Base-by-base conservation (phyloP, 2,888 invertebrate species). In the Eurois occulta region DNA sequence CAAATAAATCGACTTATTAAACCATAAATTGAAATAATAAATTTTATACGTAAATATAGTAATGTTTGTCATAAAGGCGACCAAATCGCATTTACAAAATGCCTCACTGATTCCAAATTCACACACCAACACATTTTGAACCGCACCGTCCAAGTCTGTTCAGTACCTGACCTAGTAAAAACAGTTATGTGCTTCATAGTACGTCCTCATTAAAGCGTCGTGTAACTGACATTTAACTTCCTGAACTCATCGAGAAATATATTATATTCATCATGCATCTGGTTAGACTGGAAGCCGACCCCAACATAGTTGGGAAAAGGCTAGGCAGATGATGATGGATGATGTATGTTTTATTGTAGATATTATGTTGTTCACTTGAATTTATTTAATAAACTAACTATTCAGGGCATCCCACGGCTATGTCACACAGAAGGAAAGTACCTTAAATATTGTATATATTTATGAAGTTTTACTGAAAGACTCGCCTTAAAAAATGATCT, bases 191-290 rank as follows among this genome's bases (percentile, higher is more conserved):
- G 52, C 64, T 60, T 72, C 70, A 81, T 85, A 85, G 78, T 86
- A 55, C 11, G 69, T 52, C 64, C 32, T 48, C 52, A 64, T 52
- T 41, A 67, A 71, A 72, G 68, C 84, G 70, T 71, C 58, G 65
- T 88, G 88, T 62, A 78, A 78, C 78, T 88, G 86, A 88, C 87
- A 41, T 88, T 83, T 83, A 77, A 88, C 81, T 88, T 81, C 88
- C 77, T 72, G 66, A 68, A 76, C 48, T 55, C 60, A 35, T 24
- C 69, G 55, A 32, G 41, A 86, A 78, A n/a, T n/a, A n/a, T n/a
- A n/a, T n/a, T n/a, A n/a, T 48, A 48, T 48, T 48, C 48, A 48
- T 24, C 24, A n/a, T 24, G 24, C 21, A 52, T 52, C 52, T 24
- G 24, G 52, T 52, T 52, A 24, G 52, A 52, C 24, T 52, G 21